phyloP scores from a whole-genome alignment of 2,113 vertebrate species.

The Catharus bicknelli region DNA sequence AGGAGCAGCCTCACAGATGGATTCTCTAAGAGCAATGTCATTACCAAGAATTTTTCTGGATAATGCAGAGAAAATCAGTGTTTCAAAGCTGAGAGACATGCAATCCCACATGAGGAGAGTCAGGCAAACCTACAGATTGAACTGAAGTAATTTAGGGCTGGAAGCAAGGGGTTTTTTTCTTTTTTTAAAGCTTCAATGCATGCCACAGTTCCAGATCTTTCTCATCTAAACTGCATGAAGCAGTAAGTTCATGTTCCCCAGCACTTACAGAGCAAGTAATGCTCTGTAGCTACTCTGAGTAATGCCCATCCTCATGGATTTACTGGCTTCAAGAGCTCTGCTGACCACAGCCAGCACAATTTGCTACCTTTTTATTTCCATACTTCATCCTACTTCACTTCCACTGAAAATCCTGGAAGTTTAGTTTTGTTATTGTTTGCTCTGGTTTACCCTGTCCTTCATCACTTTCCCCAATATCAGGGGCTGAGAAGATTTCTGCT shows the following conservation, averaged over 20 bases:
- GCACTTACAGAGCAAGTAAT: neutral
- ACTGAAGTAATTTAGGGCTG: neutral
- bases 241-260: neutral
- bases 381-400: neutral
- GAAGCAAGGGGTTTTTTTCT: neutral
- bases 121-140: neutral
- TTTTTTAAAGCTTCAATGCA: neutral
- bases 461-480: neutral
- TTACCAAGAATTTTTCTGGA: neutral
- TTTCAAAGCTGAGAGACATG: neutral
- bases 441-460: neutral
- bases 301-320: neutral
- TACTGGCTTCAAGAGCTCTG: neutral
- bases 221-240: neutral
- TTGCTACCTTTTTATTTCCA: neutral
- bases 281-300: too few species aligned
- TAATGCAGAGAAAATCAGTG: neutral
- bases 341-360: neutral
- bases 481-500: neutral
- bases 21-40: neutral
- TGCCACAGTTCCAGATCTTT: neutral
- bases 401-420: neutral
- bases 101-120: neutral
- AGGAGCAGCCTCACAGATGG: neutral
- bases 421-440: neutral